Evolutionary conservation across 2,888 invertebrate genomes (phyloP).

Genomic region (Epinotia brunnichana): DNA sequence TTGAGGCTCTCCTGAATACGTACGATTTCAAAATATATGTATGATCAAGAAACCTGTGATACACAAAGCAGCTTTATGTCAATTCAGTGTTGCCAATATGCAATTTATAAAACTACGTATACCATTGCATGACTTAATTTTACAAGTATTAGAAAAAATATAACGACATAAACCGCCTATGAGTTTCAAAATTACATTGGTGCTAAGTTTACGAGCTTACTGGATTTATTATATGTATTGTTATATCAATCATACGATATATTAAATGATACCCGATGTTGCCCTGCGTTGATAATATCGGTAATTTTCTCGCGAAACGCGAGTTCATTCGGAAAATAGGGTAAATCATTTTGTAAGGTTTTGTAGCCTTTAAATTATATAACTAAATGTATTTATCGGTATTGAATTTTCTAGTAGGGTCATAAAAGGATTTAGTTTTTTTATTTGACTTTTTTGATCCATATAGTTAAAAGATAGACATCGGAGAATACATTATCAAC

Average conservation of each 20-base stretch:
- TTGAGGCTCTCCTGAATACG: constrained; percentile 35
- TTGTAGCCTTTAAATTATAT: constrained; percentile 75
- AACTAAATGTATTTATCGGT: constrained; percentile 64
- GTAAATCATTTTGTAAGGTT: constrained; percentile 67
- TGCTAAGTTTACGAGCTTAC: constrained; percentile 52
- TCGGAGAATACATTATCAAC: no score
- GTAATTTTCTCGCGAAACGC: constrained; percentile 63
- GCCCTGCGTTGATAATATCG: constrained; percentile 77
- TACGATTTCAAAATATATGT: constrained; percentile 25
- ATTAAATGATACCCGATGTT: constrained; percentile 17
- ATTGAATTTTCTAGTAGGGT: constrained; percentile 55
- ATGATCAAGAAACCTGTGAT: constrained; percentile 53
- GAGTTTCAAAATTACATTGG: constrained; percentile 50
- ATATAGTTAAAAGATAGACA: neutral
- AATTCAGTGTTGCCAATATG: constrained; percentile 42
- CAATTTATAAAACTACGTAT: constrained; percentile 17
- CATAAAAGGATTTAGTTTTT: constrained; percentile 1
- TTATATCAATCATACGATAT: constrained; percentile 7
- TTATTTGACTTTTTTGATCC: neutral
- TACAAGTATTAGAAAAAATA: constrained; percentile 5
- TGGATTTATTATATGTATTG: constrained; percentile 22
- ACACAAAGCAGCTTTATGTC: constrained; percentile 50
- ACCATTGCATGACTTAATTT: constrained; percentile 19
- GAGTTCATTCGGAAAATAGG: constrained; percentile 79
- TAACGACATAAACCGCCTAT: constrained; percentile 29